phyloP scores from a whole-genome alignment of 2,888 invertebrate genomes.

The Eupithecia abbreviata region DNA sequence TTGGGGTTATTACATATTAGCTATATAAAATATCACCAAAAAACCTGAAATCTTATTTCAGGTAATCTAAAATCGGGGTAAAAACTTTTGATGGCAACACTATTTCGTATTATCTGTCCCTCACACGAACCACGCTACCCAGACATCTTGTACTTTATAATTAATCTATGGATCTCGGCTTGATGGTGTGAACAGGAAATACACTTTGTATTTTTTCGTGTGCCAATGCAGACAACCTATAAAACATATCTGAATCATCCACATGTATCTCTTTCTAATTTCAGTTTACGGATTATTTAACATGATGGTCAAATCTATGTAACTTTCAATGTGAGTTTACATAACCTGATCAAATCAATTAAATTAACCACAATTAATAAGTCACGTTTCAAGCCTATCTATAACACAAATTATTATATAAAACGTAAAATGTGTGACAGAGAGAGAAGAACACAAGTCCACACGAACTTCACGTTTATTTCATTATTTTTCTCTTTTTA shows the following conservation, averaged over 20 bases:
- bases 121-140: no score
- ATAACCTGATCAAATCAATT: not conserved
- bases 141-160: no score
- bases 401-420: no score
- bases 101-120: no score
- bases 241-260: slow-evolving; percentile 25
- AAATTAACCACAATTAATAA: not conserved
- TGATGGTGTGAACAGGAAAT: not conserved
- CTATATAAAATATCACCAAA: no score
- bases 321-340: not conserved
- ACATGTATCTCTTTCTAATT: slow-evolving; percentile 44
- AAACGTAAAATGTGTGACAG: slow-evolving; percentile 10
- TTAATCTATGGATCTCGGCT: no score
- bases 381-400: not conserved
- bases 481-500: slow-evolving; percentile 51
- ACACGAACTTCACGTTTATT: slow-evolving; percentile 57
- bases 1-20: no score
- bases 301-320: not conserved
- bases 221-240: slow-evolving; percentile 17
- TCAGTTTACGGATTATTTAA: not conserved
- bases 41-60: no score
- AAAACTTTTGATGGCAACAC: no score
- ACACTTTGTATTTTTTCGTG: no score
- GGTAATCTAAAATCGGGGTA: no score
- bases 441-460: slow-evolving; percentile 8